Evolutionary conservation across 2,113 vertebrate genomes (phyloP).

Genomic region (Apodemus speciosus): DNA sequence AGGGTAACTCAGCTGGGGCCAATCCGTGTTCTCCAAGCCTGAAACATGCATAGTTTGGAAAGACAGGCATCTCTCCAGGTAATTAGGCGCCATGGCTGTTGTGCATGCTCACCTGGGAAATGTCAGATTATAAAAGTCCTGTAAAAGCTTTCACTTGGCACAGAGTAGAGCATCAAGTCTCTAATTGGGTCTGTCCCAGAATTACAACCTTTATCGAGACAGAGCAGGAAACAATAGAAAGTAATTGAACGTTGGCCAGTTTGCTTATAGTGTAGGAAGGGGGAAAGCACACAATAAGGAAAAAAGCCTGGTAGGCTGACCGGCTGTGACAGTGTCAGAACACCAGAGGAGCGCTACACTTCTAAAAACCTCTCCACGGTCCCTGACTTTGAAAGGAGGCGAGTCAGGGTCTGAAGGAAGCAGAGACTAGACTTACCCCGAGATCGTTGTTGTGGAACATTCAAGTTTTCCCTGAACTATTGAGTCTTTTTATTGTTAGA

Average conservation of each 20-base stretch:
- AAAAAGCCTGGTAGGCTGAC: not conserved
- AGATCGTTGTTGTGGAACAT: not conserved
- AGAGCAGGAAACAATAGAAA: slow-evolving; percentile 42
- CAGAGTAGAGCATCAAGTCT: not conserved
- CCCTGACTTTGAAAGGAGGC: not conserved
- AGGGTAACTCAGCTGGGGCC: not conserved
- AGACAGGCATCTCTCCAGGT: slow-evolving; percentile 16
- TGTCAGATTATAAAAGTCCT: slow-evolving; percentile 48
- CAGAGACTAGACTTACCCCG: not conserved
- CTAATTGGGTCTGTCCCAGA: slow-evolving; percentile 57
- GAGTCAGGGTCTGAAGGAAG: not conserved
- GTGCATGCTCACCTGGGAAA: slow-evolving; percentile 33
- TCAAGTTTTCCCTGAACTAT: slow-evolving; percentile 3
- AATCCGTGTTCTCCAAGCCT: not conserved
- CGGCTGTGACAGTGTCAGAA: slow-evolving; percentile 15
- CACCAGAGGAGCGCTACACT: not conserved
- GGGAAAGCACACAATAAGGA: not conserved
- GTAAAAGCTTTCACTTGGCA: slow-evolving; percentile 41
- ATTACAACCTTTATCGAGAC: slow-evolving; percentile 43
- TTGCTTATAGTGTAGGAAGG: slow-evolving; percentile 47
- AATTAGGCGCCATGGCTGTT: not conserved
- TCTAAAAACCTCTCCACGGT: not conserved
- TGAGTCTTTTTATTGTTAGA: not conserved
- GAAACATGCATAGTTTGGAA: not conserved
- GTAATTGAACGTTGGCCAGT: slow-evolving; percentile 4